A percentile compares a stretch with the other conserved stretches of the same genome.
phyloP scores from a whole-genome alignment of 2,113 vertebrate species.

The Oncorhynchus nerka region DNA sequence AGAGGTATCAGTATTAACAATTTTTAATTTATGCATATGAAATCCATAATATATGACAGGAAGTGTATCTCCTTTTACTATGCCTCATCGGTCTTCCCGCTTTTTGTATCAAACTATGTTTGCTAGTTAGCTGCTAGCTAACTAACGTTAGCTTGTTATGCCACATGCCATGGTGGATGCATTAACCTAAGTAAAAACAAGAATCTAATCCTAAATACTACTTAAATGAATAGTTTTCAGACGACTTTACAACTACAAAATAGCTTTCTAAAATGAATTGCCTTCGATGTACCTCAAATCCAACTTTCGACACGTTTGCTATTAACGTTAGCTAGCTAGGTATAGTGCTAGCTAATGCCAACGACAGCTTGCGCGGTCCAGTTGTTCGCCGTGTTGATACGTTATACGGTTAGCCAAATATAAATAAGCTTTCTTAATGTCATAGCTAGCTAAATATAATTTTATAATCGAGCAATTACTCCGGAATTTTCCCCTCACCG shows the following conservation, averaged over 20 bases:
- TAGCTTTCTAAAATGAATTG: neutral
- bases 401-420: neutral
- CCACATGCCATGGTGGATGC: no score
- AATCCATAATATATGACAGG: neutral
- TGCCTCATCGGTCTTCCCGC: slow-evolving; percentile 34
- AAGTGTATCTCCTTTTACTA: neutral
- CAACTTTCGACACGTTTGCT: no score
- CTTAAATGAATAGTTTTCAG: neutral
- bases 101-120: slow-evolving; percentile 29
- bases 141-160: no score
- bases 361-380: neutral
- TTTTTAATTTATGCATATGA: neutral
- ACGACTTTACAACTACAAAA: slow-evolving; percentile 15
- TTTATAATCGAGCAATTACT: neutral
- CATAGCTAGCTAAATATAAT: neutral
- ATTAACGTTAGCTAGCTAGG: neutral
- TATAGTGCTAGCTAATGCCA: neutral
- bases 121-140: neutral
- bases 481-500: slow-evolving; percentile 1
- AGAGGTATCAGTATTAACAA: slow-evolving; percentile 21
- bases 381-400: neutral
- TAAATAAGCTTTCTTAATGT: neutral
- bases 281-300: no score
- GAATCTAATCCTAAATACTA: no score
- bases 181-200: no score